Base-by-base conservation (phyloP, 2,888 invertebrate species). In the Scaptomyza cyrtandrae region DNA sequence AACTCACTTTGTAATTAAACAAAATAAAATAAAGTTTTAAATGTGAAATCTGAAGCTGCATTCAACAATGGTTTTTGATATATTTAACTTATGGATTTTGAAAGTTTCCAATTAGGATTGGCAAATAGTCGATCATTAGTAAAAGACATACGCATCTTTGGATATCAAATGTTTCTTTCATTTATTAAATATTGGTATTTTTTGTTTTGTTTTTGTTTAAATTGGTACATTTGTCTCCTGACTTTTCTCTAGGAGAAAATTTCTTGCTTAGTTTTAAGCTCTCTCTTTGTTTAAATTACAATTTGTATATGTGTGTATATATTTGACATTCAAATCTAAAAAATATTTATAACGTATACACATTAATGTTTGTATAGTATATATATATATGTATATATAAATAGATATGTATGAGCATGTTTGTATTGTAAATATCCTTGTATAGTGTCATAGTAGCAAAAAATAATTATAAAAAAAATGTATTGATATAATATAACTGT, bases 201-300 rank as follows among this genome's bases (percentile, higher is more conserved):
- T 39, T 14, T 14, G 6, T 37, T 1, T n/a, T 14, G 29, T 6
- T 39, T 49, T 73, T 56, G 24, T 24, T 24, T 24, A 24, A 69
- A 71, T 74, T 80, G 79, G 77, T 77, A 80, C 81, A 80, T 77
- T 80, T 76, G 80, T 80, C 68, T 71, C 53, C 50, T 61, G 74
- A 63, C 27, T 44, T 77, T 77, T 80, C 80, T 80, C 77, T 79
- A 71, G 59, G 78, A 80, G 77, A 78, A 78, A 75, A 70, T 57
- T 63, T 54, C 43, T 64, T 55, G 74, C 78, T 78, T 74, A 78
- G 44, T 62, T 53, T 50, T 62, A 72, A 78, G 78, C 75, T 58
- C 60, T 71, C 55, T 77, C 43, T 55, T 60, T 79, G 71, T 77
- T 65, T 75, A 77, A 71, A 29, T 61, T 75, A 76, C 66, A 77